A percentile compares a stretch with the other conserved stretches of the same genome.
Evolutionary conservation across 2,113 vertebrate genomes (phyloP).

Genomic region (Tachysurus fulvidraco): DNA sequence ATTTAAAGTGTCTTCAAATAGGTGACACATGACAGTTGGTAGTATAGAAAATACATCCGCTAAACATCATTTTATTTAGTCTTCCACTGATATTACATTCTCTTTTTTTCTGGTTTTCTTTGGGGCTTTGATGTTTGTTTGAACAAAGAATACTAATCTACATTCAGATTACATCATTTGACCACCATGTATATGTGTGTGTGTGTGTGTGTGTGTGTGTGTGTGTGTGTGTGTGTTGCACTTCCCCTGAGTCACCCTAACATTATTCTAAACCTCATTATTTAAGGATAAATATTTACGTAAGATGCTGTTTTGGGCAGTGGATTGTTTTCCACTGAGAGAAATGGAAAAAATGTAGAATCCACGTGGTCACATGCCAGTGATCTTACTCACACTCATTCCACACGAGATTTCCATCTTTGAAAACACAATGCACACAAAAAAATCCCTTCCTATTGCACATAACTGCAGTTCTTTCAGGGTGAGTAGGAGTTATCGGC

Average conservation of each 20-base stretch:
- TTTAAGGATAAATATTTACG: neutral
- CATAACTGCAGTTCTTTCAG: constrained; percentile 17
- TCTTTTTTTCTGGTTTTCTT: neutral
- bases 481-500: constrained; percentile 21
- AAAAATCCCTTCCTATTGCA: neutral
- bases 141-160: neutral
- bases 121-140: neutral
- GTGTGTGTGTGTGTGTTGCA: neutral
- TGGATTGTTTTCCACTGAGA: constrained; percentile 21
- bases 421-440: constrained; percentile 28
- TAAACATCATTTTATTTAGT: no score
- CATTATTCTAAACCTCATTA: neutral
- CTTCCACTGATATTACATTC: neutral
- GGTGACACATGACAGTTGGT: neutral
- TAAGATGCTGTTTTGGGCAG: neutral
- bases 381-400: constrained; percentile 40
- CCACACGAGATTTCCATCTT: constrained; percentile 30
- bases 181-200: neutral
- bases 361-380: constrained; percentile 25
- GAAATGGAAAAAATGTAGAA: constrained; percentile 14
- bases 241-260: neutral
- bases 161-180: neutral
- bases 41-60: neutral
- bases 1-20: neutral
- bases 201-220: no score